These are phyloP conservation scores for Thamnophis elegans DNA, from an alignment of 2,797 vertebrate species.

Conservation along the genomic window DNA sequence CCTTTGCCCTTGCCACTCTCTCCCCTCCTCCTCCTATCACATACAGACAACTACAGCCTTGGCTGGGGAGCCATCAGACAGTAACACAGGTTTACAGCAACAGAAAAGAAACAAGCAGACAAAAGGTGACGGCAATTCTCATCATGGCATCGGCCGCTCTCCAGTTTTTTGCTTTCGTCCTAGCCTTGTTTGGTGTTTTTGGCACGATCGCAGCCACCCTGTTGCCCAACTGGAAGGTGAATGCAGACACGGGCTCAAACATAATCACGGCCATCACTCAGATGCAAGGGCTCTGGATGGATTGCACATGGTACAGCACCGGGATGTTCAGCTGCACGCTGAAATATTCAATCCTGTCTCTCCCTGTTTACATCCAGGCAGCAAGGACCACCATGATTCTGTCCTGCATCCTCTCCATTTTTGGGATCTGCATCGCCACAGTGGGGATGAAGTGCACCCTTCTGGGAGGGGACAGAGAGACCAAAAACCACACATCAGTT, in stretches of 20 bases:
- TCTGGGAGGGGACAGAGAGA: slow-evolving; percentile 79
- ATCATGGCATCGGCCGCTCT: slow-evolving; percentile 82
- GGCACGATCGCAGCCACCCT: slow-evolving; percentile 84
- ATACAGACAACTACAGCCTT: slow-evolving; percentile 69
- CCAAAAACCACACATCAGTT: slow-evolving; percentile 82
- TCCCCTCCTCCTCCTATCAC: slow-evolving; percentile 54
- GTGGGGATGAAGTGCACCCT: slow-evolving; percentile 90
- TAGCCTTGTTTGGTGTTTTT: slow-evolving; percentile 83
- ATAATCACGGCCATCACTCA: slow-evolving; percentile 84
- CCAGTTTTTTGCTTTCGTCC: slow-evolving; percentile 88
- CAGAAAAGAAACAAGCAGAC: slow-evolving; percentile 47
- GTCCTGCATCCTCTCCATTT: slow-evolving; percentile 78
- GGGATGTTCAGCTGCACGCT: slow-evolving; percentile 92
- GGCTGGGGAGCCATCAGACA: slow-evolving; percentile 70
- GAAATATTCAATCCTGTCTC: slow-evolving; percentile 82
- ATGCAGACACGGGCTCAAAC: slow-evolving; percentile 75
- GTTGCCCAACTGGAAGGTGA: slow-evolving; percentile 93
- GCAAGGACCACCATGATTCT: slow-evolving; percentile 88
- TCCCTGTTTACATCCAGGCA: slow-evolving; percentile 83
- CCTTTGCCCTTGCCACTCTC: slow-evolving; percentile 53
- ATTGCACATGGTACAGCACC: slow-evolving; percentile 92
- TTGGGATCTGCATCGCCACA: slow-evolving; percentile 83
- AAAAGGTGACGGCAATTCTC: slow-evolving; percentile 50
- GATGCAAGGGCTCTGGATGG: slow-evolving; percentile 95
- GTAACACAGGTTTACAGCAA: slow-evolving; percentile 55